Evolutionary conservation across 2,113 vertebrate genomes (phyloP).

Genomic region (Tyrannus savana): DNA sequence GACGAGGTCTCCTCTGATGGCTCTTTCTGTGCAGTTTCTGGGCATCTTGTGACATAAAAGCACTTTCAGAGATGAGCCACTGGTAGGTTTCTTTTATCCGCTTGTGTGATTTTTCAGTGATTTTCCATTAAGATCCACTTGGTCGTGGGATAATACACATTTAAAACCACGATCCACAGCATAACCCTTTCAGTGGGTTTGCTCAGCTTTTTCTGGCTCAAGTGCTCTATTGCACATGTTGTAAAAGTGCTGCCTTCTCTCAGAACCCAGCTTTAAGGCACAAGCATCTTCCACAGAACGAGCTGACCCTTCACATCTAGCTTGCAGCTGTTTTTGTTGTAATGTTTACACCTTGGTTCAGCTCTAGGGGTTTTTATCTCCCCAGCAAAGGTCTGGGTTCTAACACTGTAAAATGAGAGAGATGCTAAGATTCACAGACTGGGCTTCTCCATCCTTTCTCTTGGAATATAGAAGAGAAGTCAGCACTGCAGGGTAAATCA

Average conservation of each 20-base stretch:
- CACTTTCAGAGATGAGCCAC: conserved; percentile 11
- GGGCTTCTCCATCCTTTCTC: conserved; percentile 67
- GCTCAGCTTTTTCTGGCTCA: not conserved
- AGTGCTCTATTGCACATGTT: not conserved
- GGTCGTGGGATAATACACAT: conserved; percentile 9
- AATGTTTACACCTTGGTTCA: not conserved
- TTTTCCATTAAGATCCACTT: conserved; percentile 66
- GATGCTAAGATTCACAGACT: conserved; percentile 68
- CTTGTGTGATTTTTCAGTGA: conserved; percentile 42
- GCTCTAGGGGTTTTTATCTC: not conserved
- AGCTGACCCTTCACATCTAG: not conserved
- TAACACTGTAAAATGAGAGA: conserved; percentile 58
- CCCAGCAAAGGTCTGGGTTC: not conserved
- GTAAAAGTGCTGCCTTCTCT: not conserved
- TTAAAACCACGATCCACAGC: conserved; percentile 11
- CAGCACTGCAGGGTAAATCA: not conserved
- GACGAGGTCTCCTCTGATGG: not conserved
- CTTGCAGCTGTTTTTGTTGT: not conserved
- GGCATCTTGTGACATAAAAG: conserved; percentile 11
- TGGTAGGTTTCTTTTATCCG: not conserved
- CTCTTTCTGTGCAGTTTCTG: conserved; percentile 8
- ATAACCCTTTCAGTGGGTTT: conserved; percentile 23
- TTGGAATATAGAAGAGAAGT: conserved; percentile 17
- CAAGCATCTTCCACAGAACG: not conserved
- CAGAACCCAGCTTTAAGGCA: not conserved